Percentiles rank a stretch among this genome's conserved stretches.
phyloP scores from a whole-genome alignment of 2,888 invertebrate genomes.

The Scrobipalpa atriplicella region DNA sequence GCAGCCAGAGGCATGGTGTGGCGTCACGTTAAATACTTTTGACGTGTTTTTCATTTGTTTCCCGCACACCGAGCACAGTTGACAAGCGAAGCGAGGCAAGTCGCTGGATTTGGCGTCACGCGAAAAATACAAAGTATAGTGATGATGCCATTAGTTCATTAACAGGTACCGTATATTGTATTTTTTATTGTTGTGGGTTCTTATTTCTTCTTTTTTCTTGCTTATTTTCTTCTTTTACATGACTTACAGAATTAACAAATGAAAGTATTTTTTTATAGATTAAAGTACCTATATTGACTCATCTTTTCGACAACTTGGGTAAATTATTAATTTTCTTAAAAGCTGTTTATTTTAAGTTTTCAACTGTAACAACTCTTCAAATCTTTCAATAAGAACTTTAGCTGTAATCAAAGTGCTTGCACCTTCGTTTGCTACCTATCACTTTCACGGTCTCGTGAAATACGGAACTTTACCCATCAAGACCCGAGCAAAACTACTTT shows the following conservation, averaged over 20 bases:
- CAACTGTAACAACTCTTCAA: too few relatives aligned
- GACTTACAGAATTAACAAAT: too few relatives aligned
- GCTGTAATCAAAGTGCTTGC: too few relatives aligned
- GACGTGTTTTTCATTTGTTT: slow-evolving; percentile 19
- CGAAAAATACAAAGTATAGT: too few relatives aligned
- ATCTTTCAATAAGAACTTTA: too few relatives aligned
- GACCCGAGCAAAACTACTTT: slow-evolving; percentile 14
- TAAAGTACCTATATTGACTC: too few relatives aligned
- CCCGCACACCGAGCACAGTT: background rate
- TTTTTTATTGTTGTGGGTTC: background rate
- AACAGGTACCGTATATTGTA: background rate
- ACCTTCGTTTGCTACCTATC: background rate
- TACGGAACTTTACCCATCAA: background rate
- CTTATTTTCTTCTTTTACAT: background rate
- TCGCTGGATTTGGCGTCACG: background rate
- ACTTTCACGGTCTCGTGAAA: background rate
- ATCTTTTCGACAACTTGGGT: too few relatives aligned
- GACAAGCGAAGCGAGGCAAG: slow-evolving; percentile 13
- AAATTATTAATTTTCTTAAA: too few relatives aligned
- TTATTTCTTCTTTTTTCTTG: background rate
- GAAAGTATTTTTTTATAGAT: too few relatives aligned
- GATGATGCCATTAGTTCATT: background rate
- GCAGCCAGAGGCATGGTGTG: slow-evolving; percentile 13
- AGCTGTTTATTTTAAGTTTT: too few relatives aligned
- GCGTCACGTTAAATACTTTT: slow-evolving; percentile 24